Percentiles rank a stretch among this genome's conserved stretches.
phyloP scores from a whole-genome alignment of 2,888 invertebrate species.

The Caenorhabditis sp. region DNA sequence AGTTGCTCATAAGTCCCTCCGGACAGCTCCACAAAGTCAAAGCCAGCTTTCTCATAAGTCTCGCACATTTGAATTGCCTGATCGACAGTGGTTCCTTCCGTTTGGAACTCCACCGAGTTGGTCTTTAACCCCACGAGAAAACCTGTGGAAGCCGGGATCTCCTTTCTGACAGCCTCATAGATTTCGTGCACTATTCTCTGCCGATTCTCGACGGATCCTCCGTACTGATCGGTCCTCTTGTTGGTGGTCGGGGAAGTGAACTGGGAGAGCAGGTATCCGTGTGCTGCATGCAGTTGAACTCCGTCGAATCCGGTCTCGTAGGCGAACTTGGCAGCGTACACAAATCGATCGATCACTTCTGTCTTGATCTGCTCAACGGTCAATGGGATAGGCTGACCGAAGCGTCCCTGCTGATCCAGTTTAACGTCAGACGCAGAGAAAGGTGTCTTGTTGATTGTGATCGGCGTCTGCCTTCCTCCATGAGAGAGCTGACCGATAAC shows the following conservation, averaged over 20 bases:
- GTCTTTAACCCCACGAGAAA: constrained; percentile 71
- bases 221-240: constrained; percentile 64
- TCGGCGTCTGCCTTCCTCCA: constrained; percentile 66
- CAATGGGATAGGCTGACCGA: constrained; percentile 65
- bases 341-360: constrained; percentile 64
- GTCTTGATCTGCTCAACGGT: constrained; percentile 69
- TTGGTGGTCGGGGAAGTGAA: constrained; percentile 69
- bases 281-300: constrained; percentile 67
- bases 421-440: constrained; percentile 67
- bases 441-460: constrained; percentile 60
- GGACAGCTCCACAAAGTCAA: constrained; percentile 72
- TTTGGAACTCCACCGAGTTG: constrained; percentile 73
- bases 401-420: constrained; percentile 34
- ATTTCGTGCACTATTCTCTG: constrained; percentile 61
- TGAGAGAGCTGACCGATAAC: constrained; percentile 59
- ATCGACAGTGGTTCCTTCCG: constrained; percentile 60
- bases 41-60: constrained; percentile 58
- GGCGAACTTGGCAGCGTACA: constrained; percentile 57
- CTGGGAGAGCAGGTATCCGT: constrained; percentile 68
- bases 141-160: constrained; percentile 58
- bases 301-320: constrained; percentile 69
- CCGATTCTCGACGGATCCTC: constrained; percentile 62
- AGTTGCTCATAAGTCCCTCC: constrained; percentile 60
- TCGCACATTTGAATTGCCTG: constrained; percentile 57
- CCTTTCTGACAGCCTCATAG: constrained; percentile 61